phyloP scores from a whole-genome alignment of 2,113 vertebrate species.

The Antechinus flavipes region DNA sequence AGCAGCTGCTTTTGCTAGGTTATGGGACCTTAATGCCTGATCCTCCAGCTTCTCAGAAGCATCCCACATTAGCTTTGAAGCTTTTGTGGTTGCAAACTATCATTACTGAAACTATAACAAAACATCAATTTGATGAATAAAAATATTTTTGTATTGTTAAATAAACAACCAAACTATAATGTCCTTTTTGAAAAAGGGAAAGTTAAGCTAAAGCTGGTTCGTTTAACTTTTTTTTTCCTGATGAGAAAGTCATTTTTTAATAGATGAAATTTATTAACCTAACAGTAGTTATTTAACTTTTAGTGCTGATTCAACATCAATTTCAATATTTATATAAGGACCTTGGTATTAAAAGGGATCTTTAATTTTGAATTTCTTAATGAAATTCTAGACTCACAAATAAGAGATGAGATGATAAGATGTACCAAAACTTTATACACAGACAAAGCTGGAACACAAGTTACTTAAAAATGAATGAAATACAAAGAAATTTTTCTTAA shows the following conservation, averaged over 20 bases:
- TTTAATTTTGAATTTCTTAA: conserved; percentile 40
- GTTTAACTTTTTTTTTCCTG: neutral
- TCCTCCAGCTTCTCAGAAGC: neutral
- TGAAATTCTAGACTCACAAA: conserved; percentile 43
- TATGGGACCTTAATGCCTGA: neutral
- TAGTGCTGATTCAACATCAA: neutral
- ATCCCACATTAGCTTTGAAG: conserved; percentile 72
- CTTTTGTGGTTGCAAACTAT: conserved; percentile 35
- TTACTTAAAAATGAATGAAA: neutral
- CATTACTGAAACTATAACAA: neutral
- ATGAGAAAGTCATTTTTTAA: neutral
- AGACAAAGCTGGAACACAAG: neutral
- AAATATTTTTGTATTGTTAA: neutral
- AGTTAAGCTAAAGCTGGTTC: neutral
- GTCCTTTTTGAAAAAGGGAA: neutral
- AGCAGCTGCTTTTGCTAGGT: neutral
- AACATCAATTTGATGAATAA: neutral
- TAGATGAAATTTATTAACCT: neutral
- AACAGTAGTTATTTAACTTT: neutral
- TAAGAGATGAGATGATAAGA: neutral
- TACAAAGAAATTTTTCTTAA: conserved; percentile 15
- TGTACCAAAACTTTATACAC: neutral
- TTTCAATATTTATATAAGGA: neutral
- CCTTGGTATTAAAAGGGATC: neutral
- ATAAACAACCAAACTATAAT: neutral